Base-by-base conservation (phyloP, 2,888 invertebrate genomes). In the Ochropleura plecta region DNA sequence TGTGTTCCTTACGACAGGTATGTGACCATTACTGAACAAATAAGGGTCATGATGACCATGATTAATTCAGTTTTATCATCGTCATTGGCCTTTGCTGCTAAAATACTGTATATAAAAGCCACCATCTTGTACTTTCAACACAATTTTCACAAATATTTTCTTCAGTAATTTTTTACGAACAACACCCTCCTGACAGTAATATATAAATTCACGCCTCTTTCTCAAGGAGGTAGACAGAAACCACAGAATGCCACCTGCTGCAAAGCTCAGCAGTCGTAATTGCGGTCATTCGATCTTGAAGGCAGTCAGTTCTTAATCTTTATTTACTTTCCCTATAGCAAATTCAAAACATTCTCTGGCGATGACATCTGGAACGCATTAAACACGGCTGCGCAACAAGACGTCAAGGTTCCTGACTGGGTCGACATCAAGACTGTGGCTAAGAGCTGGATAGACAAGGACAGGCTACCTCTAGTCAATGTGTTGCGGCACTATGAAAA, bases 401-500 rank as follows among this genome's bases (percentile, higher is more conserved):
- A 98, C 87, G 93, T 94, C 3, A 97, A 96, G 75, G 93, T 96
- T 0, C 93, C 95, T 0, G 91, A 94, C 53, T 93, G 93, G 44
- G 92, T 98, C 1, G 96, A 97, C 60, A 94, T 97, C 64, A 97
- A 97, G 73, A 97, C 97, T 60, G 98, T 99, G 53, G 98, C 98
- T 3, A 97, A 97, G 55, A 98, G 98, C 18, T 99, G 99, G 99
- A 98, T 98, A 30, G 97, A 97, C 18, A 98, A 98, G 91, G 98
- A 98, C 88, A 97, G 98, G 51, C 95, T 98, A 59, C 99, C 98
- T 0, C 97, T 98, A 3, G 96, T 98, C 51, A 97, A 97, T 60
- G 97, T 98, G 12, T 96, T 95, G 18, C 97, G 98, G 82, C 97
- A 98, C 91, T 98, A 98, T 90, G 93, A 96, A 0, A 96, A 96